Percentiles rank a stretch among this genome's conserved stretches.
These are phyloP conservation scores for Eriosoma lanigerum DNA, from an alignment of 1,140 invertebrate species.

Conservation along the genomic window DNA sequence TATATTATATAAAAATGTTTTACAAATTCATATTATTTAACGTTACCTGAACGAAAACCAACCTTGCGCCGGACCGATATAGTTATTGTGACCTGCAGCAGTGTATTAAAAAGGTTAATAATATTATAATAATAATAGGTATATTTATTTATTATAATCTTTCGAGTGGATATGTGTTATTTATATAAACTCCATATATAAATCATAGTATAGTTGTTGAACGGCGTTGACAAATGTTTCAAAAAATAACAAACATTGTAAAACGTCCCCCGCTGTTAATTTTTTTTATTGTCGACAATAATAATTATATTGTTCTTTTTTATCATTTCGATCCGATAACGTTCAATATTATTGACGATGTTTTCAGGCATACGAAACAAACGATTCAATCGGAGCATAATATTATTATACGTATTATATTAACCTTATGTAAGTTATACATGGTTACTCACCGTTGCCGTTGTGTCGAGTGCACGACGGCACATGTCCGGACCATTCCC, in stretches of 20 bases:
- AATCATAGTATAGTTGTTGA: neutral
- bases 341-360: neutral
- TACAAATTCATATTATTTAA: neutral
- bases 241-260: no score
- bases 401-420: no score
- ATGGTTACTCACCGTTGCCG: neutral
- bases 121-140: neutral
- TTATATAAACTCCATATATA: neutral
- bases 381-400: no score
- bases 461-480: neutral
- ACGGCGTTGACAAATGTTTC: neutral
- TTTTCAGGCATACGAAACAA: no score
- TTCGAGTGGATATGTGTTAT: no score
- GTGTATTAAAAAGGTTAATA: neutral
- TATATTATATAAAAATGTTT: neutral
- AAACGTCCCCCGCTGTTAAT: neutral
- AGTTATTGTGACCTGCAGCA: neutral
- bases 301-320: no score
- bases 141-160: no score
- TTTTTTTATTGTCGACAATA: no score
- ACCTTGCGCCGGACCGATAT: constrained; percentile 3
- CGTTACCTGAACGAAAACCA: constrained; percentile 45
- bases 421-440: no score
- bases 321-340: neutral
- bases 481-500: constrained; percentile 34